Conservation (phyloP, 2,113 vertebrate genomes). For the Marcusenius ussheri region DNA sequence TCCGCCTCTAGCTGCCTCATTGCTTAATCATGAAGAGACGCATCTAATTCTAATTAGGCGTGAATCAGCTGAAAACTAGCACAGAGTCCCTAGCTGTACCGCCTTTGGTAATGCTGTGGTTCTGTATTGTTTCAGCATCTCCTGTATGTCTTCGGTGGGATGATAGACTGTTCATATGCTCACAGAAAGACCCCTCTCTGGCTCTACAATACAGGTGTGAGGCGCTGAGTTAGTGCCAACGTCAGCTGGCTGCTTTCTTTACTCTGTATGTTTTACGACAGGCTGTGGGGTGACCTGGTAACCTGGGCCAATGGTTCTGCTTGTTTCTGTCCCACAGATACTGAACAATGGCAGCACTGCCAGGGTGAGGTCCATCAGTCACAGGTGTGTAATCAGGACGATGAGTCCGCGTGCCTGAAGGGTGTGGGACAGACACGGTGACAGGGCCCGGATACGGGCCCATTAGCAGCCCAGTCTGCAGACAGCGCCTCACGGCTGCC, state of each 20-base stretch:
- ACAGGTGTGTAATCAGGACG: conserved; percentile 26
- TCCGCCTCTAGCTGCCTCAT: background rate
- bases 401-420: background rate
- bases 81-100: background rate
- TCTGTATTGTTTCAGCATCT: conserved; percentile 49
- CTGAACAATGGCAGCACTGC: conserved; percentile 32
- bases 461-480: background rate
- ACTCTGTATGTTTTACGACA: background rate
- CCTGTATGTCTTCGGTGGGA: conserved; percentile 72
- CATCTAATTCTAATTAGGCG: background rate
- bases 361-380: conserved; percentile 8
- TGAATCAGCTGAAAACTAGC: background rate
- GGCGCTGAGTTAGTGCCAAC: background rate
- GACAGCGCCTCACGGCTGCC: background rate
- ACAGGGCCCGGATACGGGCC: background rate
- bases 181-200: conserved; percentile 62
- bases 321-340: conserved; percentile 29
- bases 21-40: background rate
- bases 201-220: conserved; percentile 68
- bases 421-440: background rate
- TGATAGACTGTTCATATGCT: conserved; percentile 70
- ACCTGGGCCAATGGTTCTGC: background rate
- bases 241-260: background rate
- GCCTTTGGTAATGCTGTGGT: background rate
- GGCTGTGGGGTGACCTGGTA: background rate